Percentiles rank a stretch among this genome's conserved stretches.
Conservation (phyloP, 2,797 vertebrate species). For the Sebastes itinus region DNA sequence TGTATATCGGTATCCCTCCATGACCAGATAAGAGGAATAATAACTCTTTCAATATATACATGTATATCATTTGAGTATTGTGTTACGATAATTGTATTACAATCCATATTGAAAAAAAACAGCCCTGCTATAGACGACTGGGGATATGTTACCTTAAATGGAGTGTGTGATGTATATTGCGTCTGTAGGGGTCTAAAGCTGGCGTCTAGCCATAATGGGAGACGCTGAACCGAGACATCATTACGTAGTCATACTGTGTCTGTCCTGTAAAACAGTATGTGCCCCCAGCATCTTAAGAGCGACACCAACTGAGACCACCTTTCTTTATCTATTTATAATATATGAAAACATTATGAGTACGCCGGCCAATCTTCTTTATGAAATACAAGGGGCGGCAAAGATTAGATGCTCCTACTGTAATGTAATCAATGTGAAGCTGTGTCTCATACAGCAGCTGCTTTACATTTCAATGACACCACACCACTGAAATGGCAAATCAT, state of each 20-base stretch:
- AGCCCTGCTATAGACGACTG: background rate
- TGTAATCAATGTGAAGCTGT: conserved; percentile 9
- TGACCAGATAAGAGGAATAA: background rate
- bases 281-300: background rate
- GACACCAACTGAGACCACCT: background rate
- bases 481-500: background rate
- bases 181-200: background rate
- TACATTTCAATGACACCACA: conserved; percentile 11
- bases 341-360: background rate
- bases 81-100: no score
- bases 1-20: background rate
- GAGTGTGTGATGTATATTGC: background rate
- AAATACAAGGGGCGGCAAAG: background rate
- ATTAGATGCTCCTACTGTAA: background rate
- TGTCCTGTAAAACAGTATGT: background rate
- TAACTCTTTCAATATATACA: background rate
- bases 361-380: background rate
- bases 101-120: no score
- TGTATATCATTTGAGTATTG: background rate
- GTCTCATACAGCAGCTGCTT: conserved; percentile 5
- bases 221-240: background rate
- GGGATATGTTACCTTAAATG: background rate
- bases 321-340: background rate
- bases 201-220: background rate
- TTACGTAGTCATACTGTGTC: background rate